Evolutionary conservation across 2,113 vertebrate species (phyloP), one percentile per base, ranked within the genome.

Genomic region (Crotophaga sulcirostris): DNA sequence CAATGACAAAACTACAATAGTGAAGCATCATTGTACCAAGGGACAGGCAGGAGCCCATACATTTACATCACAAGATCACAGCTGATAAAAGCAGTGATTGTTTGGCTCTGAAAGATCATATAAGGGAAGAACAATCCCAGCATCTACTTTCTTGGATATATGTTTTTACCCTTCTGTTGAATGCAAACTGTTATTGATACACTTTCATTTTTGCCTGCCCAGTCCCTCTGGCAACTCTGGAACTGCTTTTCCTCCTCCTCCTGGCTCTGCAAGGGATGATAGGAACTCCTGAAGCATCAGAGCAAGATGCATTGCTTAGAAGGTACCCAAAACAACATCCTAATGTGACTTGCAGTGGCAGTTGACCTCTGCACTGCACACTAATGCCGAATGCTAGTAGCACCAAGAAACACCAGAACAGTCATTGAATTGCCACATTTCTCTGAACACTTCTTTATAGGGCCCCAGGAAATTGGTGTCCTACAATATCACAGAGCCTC

Each of bases 281-380:
- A 89, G 55, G 12, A 33, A 9, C 5, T 66, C 45, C 29, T 5
- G 18, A 21, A 62, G 51, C 19, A 36, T 18, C 31, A 92, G 56
- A 62, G 20, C n/a, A 59, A 58, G 56, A 45, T 28, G 5, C 20
- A 40, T 25, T 47, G 28, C n/a, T 81, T 83, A 45, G 33, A 67
- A 76, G 24, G 15, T 21, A 60, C 31, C 44, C 34, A 86, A n/a
- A 63, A 23, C 1, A 4, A 16, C 13, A 26, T 40, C 51, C 66
- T 9, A 33, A 18, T 0, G 12, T 4, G 24, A 59, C 1, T 1
- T 86, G 28, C 75, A 67, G 1, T 1, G 10, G 29, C 1, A 16
- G 42, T 2, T 67, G 34, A 58, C 12, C 29, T 64, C 29, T 56
- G 44, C 29, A 5, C 24, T 67, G 23, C 44, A 60, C 9, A 16